Evolutionary conservation across 2,113 vertebrate genomes (phyloP), one percentile per base, ranked within the genome.

Genomic region (Arizona elegans): DNA sequence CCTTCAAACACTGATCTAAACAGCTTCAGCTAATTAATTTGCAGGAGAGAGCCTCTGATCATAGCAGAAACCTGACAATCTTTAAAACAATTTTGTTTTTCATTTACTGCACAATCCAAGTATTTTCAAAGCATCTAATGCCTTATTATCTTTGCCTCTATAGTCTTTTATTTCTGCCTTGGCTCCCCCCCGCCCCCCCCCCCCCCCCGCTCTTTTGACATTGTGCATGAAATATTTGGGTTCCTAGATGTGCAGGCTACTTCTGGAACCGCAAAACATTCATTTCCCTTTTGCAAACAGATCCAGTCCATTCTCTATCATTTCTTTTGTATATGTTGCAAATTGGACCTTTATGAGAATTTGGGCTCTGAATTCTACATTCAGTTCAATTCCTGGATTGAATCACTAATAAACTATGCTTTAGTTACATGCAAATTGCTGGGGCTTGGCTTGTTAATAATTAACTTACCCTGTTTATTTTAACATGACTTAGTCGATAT

Each of bases 111-210:
- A 0, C 52, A 88, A 88, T 53, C 29, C 29, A 88, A 33, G 17
- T 17, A 65, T 90, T 62, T 62, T 26, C 24, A n/a, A 26, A 47
- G 43, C 26, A 47, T 13, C 13, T 38, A 58, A 89, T 26, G 17
- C 29, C 17, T 65, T 59, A 33, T 38, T 62, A 24, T 23, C 4
- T 26, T 56, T 54, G 38, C 3, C 33, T 56, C 33, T 81, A 81
- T 43, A 81, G 33, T 43, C 70, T 81, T 38, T 33, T 81, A 81
- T 38, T 19, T 38, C 17, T 81, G 17, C 15, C 33, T 81, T 81
- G n/a, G 17, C n/a, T 81, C 0, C 5, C 13, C 0, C 3, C 7
- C 2, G 3, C 2, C 54, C 3, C 38, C 38, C 0, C 5, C 13
- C 0, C 3, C 7, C 2, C 17, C 2, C 54, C 3, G 3, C 54